Conservation (phyloP, 2,888 invertebrate genomes). For the Papilio gigon region DNA sequence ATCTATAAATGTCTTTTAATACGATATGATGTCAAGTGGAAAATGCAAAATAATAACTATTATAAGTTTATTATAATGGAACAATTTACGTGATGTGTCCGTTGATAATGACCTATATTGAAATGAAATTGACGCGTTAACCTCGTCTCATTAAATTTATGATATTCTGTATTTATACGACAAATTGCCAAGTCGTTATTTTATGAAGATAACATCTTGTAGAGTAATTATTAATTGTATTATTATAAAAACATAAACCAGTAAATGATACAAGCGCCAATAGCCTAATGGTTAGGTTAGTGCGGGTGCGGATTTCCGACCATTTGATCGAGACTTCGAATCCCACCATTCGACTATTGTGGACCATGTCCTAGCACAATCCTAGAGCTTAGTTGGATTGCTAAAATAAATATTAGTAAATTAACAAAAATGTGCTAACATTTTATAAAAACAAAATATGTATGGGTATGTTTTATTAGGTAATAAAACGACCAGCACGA, state of each 20-base stretch:
- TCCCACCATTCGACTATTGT: too few species aligned
- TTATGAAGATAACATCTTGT: slow-evolving; percentile 34
- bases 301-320: too few species aligned
- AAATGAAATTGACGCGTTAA: slow-evolving; percentile 46
- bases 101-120: slow-evolving; percentile 25
- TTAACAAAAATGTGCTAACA: too few species aligned
- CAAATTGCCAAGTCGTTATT: slow-evolving; percentile 27
- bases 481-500: too few species aligned
- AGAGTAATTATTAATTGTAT: slow-evolving; percentile 23
- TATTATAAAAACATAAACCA: background rate
- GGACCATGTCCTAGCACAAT: too few species aligned
- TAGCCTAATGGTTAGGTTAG: too few species aligned
- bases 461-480: too few species aligned
- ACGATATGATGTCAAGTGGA: background rate
- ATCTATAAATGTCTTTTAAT: background rate
- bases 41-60: slow-evolving; percentile 7
- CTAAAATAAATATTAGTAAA: too few species aligned
- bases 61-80: background rate
- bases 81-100: slow-evolving; percentile 24
- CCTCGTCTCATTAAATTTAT: slow-evolving; percentile 58
- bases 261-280: background rate
- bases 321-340: too few species aligned
- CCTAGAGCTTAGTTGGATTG: too few species aligned
- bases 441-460: too few species aligned
- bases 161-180: slow-evolving; percentile 48